Base-by-base conservation (phyloP, 1,140 invertebrate genomes). In the Bombus confusus region DNA sequence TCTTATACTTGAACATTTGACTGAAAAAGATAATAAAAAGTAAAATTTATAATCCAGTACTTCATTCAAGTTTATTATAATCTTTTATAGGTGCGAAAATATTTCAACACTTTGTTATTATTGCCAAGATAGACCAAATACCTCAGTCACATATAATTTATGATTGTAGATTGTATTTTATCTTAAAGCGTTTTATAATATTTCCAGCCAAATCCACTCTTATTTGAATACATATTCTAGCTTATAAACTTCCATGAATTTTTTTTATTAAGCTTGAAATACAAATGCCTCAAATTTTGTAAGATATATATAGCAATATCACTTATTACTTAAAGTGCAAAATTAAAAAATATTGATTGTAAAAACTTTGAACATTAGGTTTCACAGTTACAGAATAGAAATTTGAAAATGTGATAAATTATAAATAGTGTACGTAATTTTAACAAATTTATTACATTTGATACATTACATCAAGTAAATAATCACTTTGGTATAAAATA, bases 111-210 rank as follows among this genome's bases (percentile, higher is more conserved):
- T 89, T 83, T 88, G 84, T 89, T 89, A 85, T 72, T 74, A 52
- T 80, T 80, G 69, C 62, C 62, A 77, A 83, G 66, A 85, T 41
- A 86, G 74, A 86, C 80, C 62, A 83, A 86, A 88, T 89, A 89
- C 87, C 88, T 89, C 88, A 88, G 47, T 86, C 85, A 88, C 25
- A 59, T 80, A 62, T 89, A 89, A 86, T 77, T 88, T 89, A 86
- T 79, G 43, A 68, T 68, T 84, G 74, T 90, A 90, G 82, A 72
- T 82, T 87, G 78, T 78, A 85, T 76, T 31, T 86, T 82, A 76
- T 76, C 78, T 88, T 74, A 73, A 62, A 89, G 22, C 68, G 18
- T 37, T 78, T 88, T 88, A 41, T 81, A 84, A 87, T 87, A 64
- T 66, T 76, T 81, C 78, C 57, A 66, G 52, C 78, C 13, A 74